Conservation (phyloP, 2,888 invertebrate species). For the Nomada hirtipes region DNA sequence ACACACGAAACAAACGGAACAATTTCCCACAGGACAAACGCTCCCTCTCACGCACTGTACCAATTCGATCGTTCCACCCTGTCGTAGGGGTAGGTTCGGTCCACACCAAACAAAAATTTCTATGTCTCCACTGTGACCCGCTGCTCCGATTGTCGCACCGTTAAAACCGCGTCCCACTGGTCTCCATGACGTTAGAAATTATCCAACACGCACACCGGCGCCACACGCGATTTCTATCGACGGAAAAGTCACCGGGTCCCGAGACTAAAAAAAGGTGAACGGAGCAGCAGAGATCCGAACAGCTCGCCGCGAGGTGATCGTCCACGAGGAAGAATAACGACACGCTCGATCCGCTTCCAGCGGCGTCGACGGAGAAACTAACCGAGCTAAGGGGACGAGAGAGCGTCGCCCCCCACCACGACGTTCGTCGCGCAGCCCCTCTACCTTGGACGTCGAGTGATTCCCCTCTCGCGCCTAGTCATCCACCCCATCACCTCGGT, state of each 20-base stretch:
- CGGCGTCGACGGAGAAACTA: conserved; percentile 80
- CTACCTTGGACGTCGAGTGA: conserved; percentile 24
- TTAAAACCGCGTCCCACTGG: conserved; percentile 51
- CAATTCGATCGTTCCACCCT: conserved; percentile 14
- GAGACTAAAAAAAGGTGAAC: background rate
- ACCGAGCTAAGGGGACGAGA: conserved; percentile 74
- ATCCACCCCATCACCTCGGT: conserved; percentile 49
- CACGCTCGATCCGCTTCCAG: conserved; percentile 74
- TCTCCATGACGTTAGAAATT: conserved; percentile 50
- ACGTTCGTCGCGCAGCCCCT: conserved; percentile 60
- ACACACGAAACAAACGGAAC: conserved; percentile 34
- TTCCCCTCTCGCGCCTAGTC: conserved; percentile 60
- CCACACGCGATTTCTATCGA: background rate
- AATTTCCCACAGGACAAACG: background rate
- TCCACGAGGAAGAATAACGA: conserved; percentile 55
- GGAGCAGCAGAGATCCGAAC: conserved; percentile 11
- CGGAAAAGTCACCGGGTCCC: conserved; percentile 41
- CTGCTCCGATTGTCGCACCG: conserved; percentile 21
- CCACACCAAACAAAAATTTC: conserved; percentile 18
- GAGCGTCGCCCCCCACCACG: conserved; percentile 77
- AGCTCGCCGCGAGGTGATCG: conserved; percentile 53
- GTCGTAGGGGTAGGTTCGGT: conserved; percentile 8
- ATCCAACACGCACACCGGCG: conserved; percentile 1
- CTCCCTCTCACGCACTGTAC: conserved; percentile 21
- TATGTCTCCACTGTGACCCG: background rate